Conservation (phyloP, 2,113 vertebrate species). For the Nyctibius bracteatus region DNA sequence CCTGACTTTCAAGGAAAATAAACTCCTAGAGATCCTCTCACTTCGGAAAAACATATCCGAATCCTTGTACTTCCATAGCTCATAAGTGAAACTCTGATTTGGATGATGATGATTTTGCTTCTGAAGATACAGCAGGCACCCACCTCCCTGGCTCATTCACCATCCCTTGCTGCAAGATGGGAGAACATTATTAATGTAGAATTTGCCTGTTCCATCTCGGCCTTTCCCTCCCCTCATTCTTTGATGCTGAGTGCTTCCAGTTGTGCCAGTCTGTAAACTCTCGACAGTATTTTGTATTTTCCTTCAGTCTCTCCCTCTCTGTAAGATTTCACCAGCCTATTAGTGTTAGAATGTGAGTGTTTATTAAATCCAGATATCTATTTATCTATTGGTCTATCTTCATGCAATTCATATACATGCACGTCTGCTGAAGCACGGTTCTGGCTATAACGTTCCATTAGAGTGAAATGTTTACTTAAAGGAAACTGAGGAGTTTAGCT, state of each 20-base stretch:
- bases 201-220: neutral
- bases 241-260: slow-evolving; percentile 59
- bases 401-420: slow-evolving; percentile 29
- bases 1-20: neutral
- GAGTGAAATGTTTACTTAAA: slow-evolving; percentile 64
- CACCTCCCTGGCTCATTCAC: neutral
- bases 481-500: slow-evolving; percentile 65
- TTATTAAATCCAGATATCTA: slow-evolving; percentile 69
- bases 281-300: neutral
- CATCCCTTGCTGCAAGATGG: neutral
- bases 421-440: slow-evolving; percentile 22
- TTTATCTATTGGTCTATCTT: slow-evolving; percentile 65
- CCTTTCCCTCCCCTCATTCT: neutral
- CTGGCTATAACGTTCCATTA: slow-evolving; percentile 65
- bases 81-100: neutral
- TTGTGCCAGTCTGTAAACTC: slow-evolving; percentile 55
- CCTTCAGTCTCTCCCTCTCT: slow-evolving; percentile 4
- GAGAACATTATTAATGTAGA: slow-evolving; percentile 3
- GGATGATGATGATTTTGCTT: neutral
- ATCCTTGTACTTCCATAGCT: neutral
- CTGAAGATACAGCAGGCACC: neutral
- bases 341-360: slow-evolving; percentile 54
- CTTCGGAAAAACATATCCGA: neutral
- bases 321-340: slow-evolving; percentile 54
- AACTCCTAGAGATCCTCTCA: neutral